These are phyloP conservation scores for Grallaria varia DNA, from an alignment of 2,113 vertebrate genomes.

Conservation along the genomic window DNA sequence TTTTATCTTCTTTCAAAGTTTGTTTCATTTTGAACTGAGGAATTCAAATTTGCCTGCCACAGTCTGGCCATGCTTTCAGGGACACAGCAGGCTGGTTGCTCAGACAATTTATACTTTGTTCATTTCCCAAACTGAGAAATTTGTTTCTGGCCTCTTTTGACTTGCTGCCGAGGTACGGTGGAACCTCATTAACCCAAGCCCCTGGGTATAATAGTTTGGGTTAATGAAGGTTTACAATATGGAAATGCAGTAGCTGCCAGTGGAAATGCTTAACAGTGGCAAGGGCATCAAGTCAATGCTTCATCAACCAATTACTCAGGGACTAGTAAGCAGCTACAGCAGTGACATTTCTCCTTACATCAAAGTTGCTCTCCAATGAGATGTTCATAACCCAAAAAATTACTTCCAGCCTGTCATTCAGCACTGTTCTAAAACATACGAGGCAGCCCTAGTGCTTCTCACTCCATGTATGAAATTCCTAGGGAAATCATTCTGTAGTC, in stretches of 20 bases:
- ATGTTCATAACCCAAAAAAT: background rate
- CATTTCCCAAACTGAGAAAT: background rate
- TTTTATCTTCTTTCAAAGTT: background rate
- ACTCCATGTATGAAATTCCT: rapidly evolving
- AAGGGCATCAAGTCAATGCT: background rate
- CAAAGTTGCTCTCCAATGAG: background rate
- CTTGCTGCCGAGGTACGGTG: background rate
- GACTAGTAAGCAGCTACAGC: background rate
- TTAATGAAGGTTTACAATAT: conserved; percentile 18
- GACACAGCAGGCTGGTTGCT: background rate
- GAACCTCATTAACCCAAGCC: background rate
- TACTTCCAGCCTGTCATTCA: background rate
- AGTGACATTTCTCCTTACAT: rapidly evolving
- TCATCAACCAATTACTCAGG: background rate
- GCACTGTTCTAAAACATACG: background rate
- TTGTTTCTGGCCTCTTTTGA: background rate
- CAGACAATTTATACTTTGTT: background rate
- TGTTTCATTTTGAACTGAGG: background rate
- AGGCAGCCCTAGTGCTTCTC: background rate
- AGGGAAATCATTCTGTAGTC: background rate
- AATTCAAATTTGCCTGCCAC: background rate
- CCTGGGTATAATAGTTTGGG: background rate
- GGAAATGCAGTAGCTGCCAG: background rate
- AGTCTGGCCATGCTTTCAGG: rapidly evolving
- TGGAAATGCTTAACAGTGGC: background rate